A percentile compares a stretch with the other conserved stretches of the same genome.
phyloP scores from a whole-genome alignment of 30 jellyfish, hydroid and myxozoan genomes.

The Clytia hemisphaerica region DNA sequence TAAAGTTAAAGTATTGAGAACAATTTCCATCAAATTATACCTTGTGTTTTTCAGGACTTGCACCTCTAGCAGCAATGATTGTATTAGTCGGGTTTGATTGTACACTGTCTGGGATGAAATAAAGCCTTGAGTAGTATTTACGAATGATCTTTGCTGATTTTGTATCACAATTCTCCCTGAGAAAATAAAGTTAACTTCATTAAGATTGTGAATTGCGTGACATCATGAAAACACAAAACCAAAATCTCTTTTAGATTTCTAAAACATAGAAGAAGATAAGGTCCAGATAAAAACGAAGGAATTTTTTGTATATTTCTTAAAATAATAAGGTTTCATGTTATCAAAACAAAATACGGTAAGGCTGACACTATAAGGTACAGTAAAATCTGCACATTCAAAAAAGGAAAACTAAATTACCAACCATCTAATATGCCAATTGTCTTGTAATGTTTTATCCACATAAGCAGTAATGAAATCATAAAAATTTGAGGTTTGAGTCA shows the following conservation, averaged over 20 bases:
- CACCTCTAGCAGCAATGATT: slow-evolving; percentile 1
- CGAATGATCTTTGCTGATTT: slow-evolving; percentile 7
- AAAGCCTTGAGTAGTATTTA: slow-evolving; percentile 4
- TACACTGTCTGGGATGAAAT: not conserved
- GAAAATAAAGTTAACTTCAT: not conserved
- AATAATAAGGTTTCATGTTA: too few species aligned
- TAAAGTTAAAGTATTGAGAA: too few species aligned
- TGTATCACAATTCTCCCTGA: slow-evolving; percentile 5
- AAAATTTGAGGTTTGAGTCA: not conserved
- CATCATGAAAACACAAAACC: too few species aligned
- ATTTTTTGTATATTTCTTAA: too few species aligned
- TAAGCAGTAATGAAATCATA: slow-evolving; percentile 8
- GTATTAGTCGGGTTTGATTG: not conserved
- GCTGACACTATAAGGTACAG: too few species aligned
- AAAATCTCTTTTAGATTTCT: not conserved
- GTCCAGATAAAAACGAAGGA: too few species aligned
- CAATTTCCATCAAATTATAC: not conserved
- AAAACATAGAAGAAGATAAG: too few species aligned
- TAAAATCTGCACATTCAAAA: too few species aligned
- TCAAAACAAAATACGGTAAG: too few species aligned
- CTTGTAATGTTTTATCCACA: slow-evolving; percentile 3
- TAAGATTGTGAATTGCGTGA: not conserved
- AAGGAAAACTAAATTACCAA: not conserved
- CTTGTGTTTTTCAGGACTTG: not conserved
- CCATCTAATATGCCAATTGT: slow-evolving; percentile 7